A percentile compares a stretch with the other conserved stretches of the same genome.
phyloP scores from a whole-genome alignment of 92 coral and sea anemone genomes.

The Ricordea florida region DNA sequence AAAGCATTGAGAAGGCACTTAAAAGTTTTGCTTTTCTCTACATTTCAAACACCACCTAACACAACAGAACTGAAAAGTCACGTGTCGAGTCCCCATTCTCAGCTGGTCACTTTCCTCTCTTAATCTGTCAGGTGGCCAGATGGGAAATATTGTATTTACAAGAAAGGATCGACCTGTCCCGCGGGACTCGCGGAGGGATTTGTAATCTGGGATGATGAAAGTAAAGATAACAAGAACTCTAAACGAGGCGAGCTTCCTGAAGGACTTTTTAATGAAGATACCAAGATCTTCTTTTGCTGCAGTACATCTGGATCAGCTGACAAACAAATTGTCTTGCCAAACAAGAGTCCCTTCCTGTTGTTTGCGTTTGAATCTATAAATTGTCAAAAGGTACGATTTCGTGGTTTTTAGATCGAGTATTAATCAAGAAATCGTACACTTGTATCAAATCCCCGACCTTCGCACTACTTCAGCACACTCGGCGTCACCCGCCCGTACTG shows the following conservation, averaged over 20 bases:
- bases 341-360: conserved; percentile 79
- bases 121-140: conserved; percentile 83
- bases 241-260: conserved; percentile 83
- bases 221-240: conserved; percentile 81
- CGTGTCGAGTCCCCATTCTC: no score
- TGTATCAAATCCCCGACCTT: conserved; percentile 53
- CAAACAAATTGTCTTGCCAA: conserved; percentile 70
- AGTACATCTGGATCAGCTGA: conserved; percentile 84
- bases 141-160: conserved; percentile 94
- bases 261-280: conserved; percentile 87
- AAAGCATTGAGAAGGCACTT: no score
- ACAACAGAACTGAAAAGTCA: no score
- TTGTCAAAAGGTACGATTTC: conserved; percentile 94
- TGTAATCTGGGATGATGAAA: conserved; percentile 98
- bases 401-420: no score
- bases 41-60: no score
- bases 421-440: no score
- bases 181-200: conserved; percentile 83
- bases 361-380: conserved; percentile 75
- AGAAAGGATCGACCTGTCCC: conserved; percentile 84
- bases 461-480: conserved; percentile 24
- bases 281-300: conserved; percentile 92
- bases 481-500: conserved; percentile 30
- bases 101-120: no score
- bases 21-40: no score